Base-by-base conservation (phyloP, 2,888 invertebrate genomes). In the Coecobrya sp. region DNA sequence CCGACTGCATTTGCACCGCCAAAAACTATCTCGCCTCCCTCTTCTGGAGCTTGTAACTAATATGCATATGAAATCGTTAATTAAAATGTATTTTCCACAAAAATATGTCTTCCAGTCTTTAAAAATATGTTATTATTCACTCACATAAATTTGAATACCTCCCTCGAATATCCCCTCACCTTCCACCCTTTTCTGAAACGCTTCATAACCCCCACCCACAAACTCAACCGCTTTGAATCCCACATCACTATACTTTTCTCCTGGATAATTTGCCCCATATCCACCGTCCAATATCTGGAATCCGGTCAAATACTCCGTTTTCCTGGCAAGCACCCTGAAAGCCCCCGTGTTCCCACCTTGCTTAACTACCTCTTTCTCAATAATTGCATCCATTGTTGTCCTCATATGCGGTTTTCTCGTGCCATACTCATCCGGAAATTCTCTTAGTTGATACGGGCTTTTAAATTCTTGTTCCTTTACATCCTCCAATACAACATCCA, bases 371-470 rank as follows among this genome's bases (percentile, higher is more conserved):
- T 59, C 16, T 8, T 59, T 59, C 7, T 59, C 59, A 7, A 59
- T 19, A 0, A 59, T 8, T 11, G 59, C 59, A 8, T 59, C 59
- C 59, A 59, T 59, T 1, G 22, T 10, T 0, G 76, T 76, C 36
- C 27, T 62, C 19, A 11, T 7, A 8, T 30, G 62, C 0, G 76
- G 59, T 22, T 36, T 42, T 22, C 55, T 25, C 10, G 45, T 49
- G 30, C 70, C 89, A 30, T 5, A 25, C 30, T 45, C 22, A 27
- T 81, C 70, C 25, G 45, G 52, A 70, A 36, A 59, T 42, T 85
- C 30, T 5, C n/a, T n/a, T 13, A 22, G 19, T 3, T 19, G 45
- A 79, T 25, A 49, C n/a, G 81, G 16, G 8, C 30, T 11, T 19
- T 55, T 22, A 25, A 59, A 19, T 19, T 25, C 16, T 16, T 25